A percentile compares a stretch with the other conserved stretches of the same genome.
Evolutionary conservation across 1,140 invertebrate genomes (phyloP).

Genomic region (Drosophila burlai): DNA sequence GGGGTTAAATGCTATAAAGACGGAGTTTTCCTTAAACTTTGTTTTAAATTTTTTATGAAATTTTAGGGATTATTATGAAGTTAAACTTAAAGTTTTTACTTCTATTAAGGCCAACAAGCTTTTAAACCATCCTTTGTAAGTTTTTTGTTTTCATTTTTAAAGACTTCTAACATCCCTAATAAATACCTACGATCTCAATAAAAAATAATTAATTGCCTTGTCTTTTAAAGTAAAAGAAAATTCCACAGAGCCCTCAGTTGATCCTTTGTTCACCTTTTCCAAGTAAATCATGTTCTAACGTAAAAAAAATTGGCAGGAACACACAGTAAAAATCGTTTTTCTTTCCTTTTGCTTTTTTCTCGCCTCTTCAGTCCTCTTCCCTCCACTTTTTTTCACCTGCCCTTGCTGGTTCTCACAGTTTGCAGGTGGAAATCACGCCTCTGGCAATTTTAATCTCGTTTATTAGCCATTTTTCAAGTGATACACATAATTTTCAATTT

Average conservation of each 20-base stretch:
- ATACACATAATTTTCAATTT: constrained; percentile 83
- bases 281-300: constrained; percentile 3
- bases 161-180: not conserved
- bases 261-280: not conserved
- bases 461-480: constrained; percentile 83
- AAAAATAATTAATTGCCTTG: not conserved
- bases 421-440: constrained; percentile 62
- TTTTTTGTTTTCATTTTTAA: not conserved
- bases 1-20: not conserved
- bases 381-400: constrained; percentile 9
- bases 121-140: no score
- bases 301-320: constrained; percentile 14
- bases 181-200: no score
- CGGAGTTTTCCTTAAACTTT: no score
- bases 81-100: not conserved
- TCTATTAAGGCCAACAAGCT: not conserved
- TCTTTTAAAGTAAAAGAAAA: not conserved
- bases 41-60: rapidly evolving
- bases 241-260: not conserved
- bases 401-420: constrained; percentile 28
- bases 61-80: no score
- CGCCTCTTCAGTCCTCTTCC: no score
- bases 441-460: constrained; percentile 81
- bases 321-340: constrained; percentile 9
- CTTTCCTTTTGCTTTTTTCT: no score